Conservation (phyloP, 2,797 vertebrate species). For the Carapus acus region DNA sequence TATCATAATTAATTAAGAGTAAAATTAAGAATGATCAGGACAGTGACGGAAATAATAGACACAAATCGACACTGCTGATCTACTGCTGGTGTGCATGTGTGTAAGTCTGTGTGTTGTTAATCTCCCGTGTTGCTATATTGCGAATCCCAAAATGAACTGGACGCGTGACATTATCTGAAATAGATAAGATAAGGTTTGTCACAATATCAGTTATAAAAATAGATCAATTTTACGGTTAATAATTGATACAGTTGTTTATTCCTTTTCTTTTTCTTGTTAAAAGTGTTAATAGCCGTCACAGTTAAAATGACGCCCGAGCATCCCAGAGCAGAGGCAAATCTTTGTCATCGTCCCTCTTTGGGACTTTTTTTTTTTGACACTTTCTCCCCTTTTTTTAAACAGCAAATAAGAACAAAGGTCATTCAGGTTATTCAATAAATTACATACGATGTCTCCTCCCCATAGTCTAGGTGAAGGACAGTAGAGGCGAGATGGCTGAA, state of each 20-base stretch:
- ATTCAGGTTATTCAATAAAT: constrained; percentile 68
- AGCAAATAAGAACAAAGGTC: constrained; percentile 66
- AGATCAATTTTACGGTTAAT: constrained; percentile 74
- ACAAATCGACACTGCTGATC: constrained; percentile 30
- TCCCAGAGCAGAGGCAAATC: constrained; percentile 54
- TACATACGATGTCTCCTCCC: constrained; percentile 68
- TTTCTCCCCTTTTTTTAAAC: constrained; percentile 41
- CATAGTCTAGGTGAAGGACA: constrained; percentile 75
- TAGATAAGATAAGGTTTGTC: constrained; percentile 61
- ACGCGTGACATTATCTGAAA: constrained; percentile 48
- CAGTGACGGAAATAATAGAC: constrained; percentile 24
- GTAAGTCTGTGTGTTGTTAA: constrained; percentile 10
- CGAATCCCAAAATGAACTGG: constrained; percentile 25
- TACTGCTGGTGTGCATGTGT: constrained; percentile 58
- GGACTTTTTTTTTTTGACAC: constrained; percentile 25
- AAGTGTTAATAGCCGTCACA: constrained; percentile 53
- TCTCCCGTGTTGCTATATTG: constrained; percentile 26
- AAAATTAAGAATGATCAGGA: constrained; percentile 18
- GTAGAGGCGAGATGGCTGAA: constrained; percentile 55
- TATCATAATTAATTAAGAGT: constrained; percentile 23
- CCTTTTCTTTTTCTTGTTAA: constrained; percentile 50
- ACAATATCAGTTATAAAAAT: constrained; percentile 79
- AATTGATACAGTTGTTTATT: constrained; percentile 57
- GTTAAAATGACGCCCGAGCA: constrained; percentile 54
- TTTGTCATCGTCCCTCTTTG: constrained; percentile 43